phyloP scores from a whole-genome alignment of 2,888 invertebrate species.

The Drosophila longiperda region DNA sequence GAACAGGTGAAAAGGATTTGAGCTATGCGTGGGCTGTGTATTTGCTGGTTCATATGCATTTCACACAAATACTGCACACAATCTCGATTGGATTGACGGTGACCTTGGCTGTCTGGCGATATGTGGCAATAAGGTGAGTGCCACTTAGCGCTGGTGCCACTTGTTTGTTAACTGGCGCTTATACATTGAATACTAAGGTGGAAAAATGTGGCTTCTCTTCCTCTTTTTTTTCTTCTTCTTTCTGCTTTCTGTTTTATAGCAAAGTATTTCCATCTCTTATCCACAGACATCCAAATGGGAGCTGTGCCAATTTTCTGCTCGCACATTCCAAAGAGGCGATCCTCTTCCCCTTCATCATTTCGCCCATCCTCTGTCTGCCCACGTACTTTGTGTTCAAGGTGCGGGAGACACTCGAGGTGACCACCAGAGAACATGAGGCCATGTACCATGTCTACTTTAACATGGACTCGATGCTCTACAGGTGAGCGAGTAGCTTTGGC shows the following conservation, averaged over 20 bases:
- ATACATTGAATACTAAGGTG: slow-evolving; percentile 48
- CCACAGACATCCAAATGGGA: slow-evolving; percentile 91
- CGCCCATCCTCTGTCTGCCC: slow-evolving; percentile 93
- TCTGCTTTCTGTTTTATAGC: slow-evolving; percentile 58
- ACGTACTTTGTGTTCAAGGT: slow-evolving; percentile 91
- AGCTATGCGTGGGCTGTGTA: slow-evolving; percentile 93
- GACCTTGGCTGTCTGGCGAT: slow-evolving; percentile 96
- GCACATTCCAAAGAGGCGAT: slow-evolving; percentile 92
- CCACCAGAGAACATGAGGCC: slow-evolving; percentile 66
- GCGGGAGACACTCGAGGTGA: slow-evolving; percentile 79
- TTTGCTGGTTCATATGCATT: slow-evolving; percentile 94
- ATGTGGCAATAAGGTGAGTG: slow-evolving; percentile 92
- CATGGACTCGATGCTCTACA: slow-evolving; percentile 82
- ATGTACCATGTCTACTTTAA: slow-evolving; percentile 83
- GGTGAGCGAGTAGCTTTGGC: slow-evolving; percentile 65
- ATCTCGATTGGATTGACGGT: slow-evolving; percentile 97
- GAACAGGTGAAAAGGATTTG: slow-evolving; percentile 93
- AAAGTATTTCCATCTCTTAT: slow-evolving; percentile 74
- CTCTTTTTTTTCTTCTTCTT: slow-evolving; percentile 37
- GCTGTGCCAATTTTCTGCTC: slow-evolving; percentile 91
- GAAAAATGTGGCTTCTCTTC: slow-evolving; percentile 61
- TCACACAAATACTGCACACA: slow-evolving; percentile 94
- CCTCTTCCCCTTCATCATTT: slow-evolving; percentile 90
- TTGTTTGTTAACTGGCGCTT: slow-evolving; percentile 32
- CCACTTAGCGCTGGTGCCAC: slow-evolving; percentile 1